Evolutionary conservation across 2,113 vertebrate species (phyloP).

Genomic region (Antechinus flavipes): DNA sequence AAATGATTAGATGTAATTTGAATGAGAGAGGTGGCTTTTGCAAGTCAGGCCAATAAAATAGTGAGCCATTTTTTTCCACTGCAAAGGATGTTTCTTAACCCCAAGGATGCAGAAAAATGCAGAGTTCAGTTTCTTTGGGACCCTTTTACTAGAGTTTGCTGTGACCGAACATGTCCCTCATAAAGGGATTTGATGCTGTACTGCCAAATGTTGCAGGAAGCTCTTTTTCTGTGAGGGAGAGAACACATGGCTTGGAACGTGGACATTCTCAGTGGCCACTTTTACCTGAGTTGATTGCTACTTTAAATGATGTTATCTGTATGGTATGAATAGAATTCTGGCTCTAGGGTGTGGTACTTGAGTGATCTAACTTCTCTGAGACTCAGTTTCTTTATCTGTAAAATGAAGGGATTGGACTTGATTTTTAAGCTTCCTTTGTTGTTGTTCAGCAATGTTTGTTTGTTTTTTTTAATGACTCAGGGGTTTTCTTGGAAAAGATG

Average conservation of each 20-base stretch:
- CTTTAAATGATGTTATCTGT: constrained; percentile 3
- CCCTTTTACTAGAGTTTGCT: constrained; percentile 24
- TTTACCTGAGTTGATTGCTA: constrained; percentile 50
- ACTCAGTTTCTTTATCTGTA: neutral
- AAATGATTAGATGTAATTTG: constrained; percentile 58
- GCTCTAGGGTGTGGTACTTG: neutral
- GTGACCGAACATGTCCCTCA: constrained; percentile 3
- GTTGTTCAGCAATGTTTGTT: neutral
- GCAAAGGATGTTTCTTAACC: neutral
- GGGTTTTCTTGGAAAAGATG: neutral
- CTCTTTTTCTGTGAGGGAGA: constrained; percentile 38
- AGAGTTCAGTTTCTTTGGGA: constrained; percentile 43
- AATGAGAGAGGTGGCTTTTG: constrained; percentile 25
- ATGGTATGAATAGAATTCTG: neutral
- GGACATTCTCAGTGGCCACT: constrained; percentile 43
- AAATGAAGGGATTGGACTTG: neutral
- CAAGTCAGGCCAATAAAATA: constrained; percentile 26
- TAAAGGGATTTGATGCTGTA: constrained; percentile 57
- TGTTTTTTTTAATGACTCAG: neutral
- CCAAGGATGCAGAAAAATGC: constrained; percentile 13
- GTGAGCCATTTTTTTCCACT: constrained; percentile 58
- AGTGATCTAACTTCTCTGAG: neutral
- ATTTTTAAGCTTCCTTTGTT: neutral
- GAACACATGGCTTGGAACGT: constrained; percentile 27
- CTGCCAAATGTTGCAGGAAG: neutral